These are phyloP conservation scores for Dasypolia templi DNA, from an alignment of 2,888 invertebrate species.

Conservation along the genomic window DNA sequence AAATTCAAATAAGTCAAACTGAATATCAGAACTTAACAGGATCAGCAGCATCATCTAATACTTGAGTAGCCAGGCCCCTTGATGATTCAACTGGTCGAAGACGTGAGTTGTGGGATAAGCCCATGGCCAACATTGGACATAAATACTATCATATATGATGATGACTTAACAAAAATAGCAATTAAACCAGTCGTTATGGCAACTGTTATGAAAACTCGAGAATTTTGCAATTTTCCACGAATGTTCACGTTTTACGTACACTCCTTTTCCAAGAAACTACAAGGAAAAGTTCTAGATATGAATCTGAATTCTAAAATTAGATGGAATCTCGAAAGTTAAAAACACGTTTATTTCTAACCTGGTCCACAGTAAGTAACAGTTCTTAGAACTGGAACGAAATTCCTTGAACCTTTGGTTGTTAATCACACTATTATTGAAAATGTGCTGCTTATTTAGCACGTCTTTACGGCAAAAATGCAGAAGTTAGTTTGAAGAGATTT, in stretches of 20 bases:
- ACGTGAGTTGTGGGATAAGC: conserved; percentile 19
- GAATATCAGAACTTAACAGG: not conserved
- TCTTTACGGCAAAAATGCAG: not conserved
- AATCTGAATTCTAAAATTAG: conserved; percentile 11
- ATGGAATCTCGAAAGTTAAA: not conserved
- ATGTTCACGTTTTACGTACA: conserved; percentile 3
- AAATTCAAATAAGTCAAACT: not conserved
- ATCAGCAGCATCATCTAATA: not conserved
- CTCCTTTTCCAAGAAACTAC: conserved; percentile 7
- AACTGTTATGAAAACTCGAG: not conserved
- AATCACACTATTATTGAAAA: not conserved
- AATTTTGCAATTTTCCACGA: conserved; percentile 1
- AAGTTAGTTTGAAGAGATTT: not conserved
- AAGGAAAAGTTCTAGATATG: conserved; percentile 5
- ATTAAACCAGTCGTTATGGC: conserved; percentile 10
- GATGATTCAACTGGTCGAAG: conserved; percentile 20
- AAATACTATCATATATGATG: conserved; percentile 1
- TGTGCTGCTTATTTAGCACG: not conserved
- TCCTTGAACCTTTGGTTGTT: not conserved
- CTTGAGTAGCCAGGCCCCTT: not conserved
- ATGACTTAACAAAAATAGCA: conserved; percentile 20
- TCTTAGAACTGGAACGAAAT: conserved; percentile 1
- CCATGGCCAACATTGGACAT: conserved; percentile 18
- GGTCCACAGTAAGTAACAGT: not conserved
- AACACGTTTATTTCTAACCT: not conserved